Percentiles rank a stretch among this genome's conserved stretches.
These are phyloP conservation scores for Brevimyrus niger DNA, from an alignment of 2,113 vertebrate species.

Conservation along the genomic window DNA sequence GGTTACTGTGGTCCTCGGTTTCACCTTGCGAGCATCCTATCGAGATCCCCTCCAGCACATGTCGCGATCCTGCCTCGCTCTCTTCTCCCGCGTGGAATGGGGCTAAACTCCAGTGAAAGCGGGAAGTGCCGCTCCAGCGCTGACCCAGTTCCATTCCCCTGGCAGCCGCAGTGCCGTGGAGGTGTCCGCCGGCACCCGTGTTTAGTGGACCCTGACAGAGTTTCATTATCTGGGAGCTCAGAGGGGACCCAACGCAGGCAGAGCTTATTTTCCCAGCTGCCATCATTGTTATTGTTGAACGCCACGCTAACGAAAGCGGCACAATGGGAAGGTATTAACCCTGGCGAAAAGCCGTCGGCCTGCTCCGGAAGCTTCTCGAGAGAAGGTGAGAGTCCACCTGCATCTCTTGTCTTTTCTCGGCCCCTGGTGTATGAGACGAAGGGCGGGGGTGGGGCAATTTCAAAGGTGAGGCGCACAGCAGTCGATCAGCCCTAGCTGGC, in stretches of 20 bases:
- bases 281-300: constrained; percentile 24
- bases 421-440: background rate
- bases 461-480: background rate
- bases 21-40: background rate
- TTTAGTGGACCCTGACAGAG: constrained; percentile 29
- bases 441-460: background rate
- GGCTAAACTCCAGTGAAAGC: background rate
- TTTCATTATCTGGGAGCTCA: constrained; percentile 26
- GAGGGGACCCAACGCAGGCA: constrained; percentile 8
- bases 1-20: background rate
- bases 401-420: background rate
- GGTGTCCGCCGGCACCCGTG: constrained; percentile 16
- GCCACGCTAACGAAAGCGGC: constrained; percentile 5
- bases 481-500: background rate
- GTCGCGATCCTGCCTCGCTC: background rate
- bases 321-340: constrained; percentile 7
- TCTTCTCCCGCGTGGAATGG: background rate
- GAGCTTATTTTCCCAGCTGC: constrained; percentile 22
- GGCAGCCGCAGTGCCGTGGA: background rate
- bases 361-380: background rate
- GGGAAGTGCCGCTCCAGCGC: background rate
- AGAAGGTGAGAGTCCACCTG: background rate
- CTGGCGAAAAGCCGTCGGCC: background rate
- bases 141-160: background rate
- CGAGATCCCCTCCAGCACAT: background rate